Base-by-base conservation (phyloP, 2,797 vertebrate species). In the Sebastes aleutianus region DNA sequence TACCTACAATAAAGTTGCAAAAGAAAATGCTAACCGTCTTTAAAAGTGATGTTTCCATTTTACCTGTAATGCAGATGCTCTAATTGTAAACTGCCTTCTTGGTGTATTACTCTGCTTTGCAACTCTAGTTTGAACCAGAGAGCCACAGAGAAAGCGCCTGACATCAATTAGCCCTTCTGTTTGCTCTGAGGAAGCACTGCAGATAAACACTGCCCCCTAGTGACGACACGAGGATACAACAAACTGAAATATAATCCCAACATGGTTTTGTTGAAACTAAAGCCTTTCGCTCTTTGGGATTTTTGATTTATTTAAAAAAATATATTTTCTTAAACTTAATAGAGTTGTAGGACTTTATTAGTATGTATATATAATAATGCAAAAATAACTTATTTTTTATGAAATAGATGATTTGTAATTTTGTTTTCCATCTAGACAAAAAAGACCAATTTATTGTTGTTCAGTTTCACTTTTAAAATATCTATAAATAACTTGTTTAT, bases 171-270 rank as follows among this genome's bases (percentile, higher is more conserved):
- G 85, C 47, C 83, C 8, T 81, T 71, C 76, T 9, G 74, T 54
- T 72, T 22, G 57, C 58, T 63, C 68, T 75, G 56, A 76, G 84
- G 84, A 76, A 43, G 87, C 87, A 90, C 18, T 89, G 88, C 91
- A 93, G 95, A 89, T 91, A 95, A 95, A 96, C 93, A 96, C 95
- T 95, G 94, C 95, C 95, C 95, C 95, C 95, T 95, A 92, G 95
- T 92, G 95, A 67, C 78, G 3, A 2, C 43, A 31, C 6, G 6
- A 1, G 7, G 13, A 53, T 0, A 86, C 65, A 78, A 14, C 85
- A 1, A 63, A 50, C 22, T 16, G 22, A 12, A 5, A 16, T 9
- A 8, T 2, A 53, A 70, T 22, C 26, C 11, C n/a, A 59, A 2
- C 58, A 47, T 47, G 43, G 76, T 74, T n/a, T n/a, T 8, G 8